Evolutionary conservation across 2,113 vertebrate species (phyloP).

Genomic region (Dromiciops gliroides): DNA sequence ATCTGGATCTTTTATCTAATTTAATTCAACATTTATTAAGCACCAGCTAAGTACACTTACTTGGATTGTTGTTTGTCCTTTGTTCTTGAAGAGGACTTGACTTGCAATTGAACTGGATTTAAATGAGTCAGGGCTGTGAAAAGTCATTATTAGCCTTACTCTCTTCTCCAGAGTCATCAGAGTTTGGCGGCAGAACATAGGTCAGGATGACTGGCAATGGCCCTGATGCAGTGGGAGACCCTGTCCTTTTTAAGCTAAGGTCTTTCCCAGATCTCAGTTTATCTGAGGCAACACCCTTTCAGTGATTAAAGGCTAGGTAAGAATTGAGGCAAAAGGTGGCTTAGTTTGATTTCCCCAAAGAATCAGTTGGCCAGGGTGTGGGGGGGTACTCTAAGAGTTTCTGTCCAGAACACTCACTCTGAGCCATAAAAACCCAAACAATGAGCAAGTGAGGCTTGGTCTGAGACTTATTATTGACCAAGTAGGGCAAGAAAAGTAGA

Average conservation of each 20-base stretch:
- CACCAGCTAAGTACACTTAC: not conserved
- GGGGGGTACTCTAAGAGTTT: not conserved
- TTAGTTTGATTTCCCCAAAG: not conserved
- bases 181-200: not conserved
- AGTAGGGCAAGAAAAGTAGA: not conserved
- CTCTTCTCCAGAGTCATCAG: too few relatives aligned
- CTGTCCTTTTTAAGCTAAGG: not conserved
- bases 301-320: not conserved
- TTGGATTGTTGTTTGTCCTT: not conserved
- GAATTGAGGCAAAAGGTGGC: not conserved
- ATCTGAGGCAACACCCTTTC: not conserved
- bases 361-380: not conserved
- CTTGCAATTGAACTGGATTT: not conserved
- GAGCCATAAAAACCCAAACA: not conserved
- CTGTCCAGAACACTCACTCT: not conserved
- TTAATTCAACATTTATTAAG: not conserved
- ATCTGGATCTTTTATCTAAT: not conserved
- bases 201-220: not conserved
- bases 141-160: too few relatives aligned
- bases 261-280: not conserved
- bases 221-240: not conserved
- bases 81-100: not conserved
- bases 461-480: too few relatives aligned
- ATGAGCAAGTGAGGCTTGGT: not conserved
- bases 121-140: not conserved